phyloP scores from a whole-genome alignment of 2,797 vertebrate genomes.

The Mergus octosetaceus region DNA sequence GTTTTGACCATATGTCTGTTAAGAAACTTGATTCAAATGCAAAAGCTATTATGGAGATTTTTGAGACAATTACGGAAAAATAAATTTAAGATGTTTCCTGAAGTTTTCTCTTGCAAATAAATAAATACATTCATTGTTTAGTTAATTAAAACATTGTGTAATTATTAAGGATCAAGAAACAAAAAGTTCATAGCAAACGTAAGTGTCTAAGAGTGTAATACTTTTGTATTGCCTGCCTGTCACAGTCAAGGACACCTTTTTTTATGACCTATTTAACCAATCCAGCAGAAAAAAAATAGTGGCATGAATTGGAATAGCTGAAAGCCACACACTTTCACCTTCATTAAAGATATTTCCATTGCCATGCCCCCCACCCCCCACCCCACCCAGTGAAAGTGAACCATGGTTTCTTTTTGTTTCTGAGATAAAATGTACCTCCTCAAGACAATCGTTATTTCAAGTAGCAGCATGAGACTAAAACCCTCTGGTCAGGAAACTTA shows the following conservation, averaged over 20 bases:
- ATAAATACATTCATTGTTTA: slow-evolving; percentile 8
- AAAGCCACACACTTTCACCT: neutral
- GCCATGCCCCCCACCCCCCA: neutral
- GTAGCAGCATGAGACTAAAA: neutral
- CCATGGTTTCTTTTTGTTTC: slow-evolving; percentile 6
- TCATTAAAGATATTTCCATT: neutral
- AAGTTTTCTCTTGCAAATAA: slow-evolving; percentile 1
- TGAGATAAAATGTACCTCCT: neutral
- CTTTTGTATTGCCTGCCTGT: neutral
- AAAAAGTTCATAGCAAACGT: neutral
- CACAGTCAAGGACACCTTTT: neutral
- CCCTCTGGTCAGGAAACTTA: neutral
- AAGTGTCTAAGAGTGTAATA: neutral
- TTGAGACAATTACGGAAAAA: slow-evolving; percentile 53
- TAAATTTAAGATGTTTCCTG: neutral
- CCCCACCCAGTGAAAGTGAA: neutral
- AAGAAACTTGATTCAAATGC: slow-evolving; percentile 63
- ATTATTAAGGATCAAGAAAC: neutral
- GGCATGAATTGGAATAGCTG: neutral
- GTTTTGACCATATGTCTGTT: slow-evolving; percentile 68
- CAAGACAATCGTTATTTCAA: slow-evolving; percentile 28
- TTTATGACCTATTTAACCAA: neutral
- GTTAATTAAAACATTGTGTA: neutral
- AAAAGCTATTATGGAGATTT: slow-evolving; percentile 35
- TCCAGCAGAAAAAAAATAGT: neutral